These are phyloP conservation scores for Polypterus senegalus DNA, from an alignment of 2,113 vertebrate species.

Conservation along the genomic window DNA sequence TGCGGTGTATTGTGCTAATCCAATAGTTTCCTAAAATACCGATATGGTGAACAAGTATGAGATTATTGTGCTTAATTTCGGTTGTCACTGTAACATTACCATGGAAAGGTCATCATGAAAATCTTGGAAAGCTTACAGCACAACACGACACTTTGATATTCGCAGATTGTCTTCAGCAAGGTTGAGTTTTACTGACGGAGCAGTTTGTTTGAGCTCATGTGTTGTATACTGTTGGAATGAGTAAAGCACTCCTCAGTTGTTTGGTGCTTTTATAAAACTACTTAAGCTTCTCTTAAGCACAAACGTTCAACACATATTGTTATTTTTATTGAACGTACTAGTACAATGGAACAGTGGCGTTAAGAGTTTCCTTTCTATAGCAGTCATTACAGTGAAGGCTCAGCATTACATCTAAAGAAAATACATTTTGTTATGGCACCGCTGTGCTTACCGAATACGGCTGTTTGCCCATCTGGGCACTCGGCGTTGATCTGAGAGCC, in stretches of 20 bases:
- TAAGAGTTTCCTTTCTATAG: too few relatives aligned
- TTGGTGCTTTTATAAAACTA: too few relatives aligned
- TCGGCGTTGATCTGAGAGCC: too few relatives aligned
- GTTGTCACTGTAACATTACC: slow-evolving; percentile 19
- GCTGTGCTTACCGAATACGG: too few relatives aligned
- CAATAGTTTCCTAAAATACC: slow-evolving; percentile 28
- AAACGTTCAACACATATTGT: too few relatives aligned
- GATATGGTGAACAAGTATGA: slow-evolving; percentile 49
- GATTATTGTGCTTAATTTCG: slow-evolving; percentile 42
- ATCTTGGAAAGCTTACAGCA: not conserved
- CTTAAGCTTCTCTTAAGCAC: too few relatives aligned
- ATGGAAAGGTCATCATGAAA: not conserved
- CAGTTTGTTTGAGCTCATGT: not conserved
- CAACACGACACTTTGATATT: slow-evolving; percentile 2
- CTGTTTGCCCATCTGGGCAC: too few relatives aligned
- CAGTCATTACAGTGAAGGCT: too few relatives aligned
- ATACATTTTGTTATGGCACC: too few relatives aligned
- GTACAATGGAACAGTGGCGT: too few relatives aligned
- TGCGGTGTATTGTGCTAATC: slow-evolving; percentile 30
- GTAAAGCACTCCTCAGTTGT: not conserved
- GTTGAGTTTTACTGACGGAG: not conserved
- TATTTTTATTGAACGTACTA: too few relatives aligned
- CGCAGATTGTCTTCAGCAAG: not conserved
- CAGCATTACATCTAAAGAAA: too few relatives aligned
- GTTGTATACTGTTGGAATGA: not conserved